Percentiles rank a stretch among this genome's conserved stretches.
These are phyloP conservation scores for Odontamblyopus lacepedii DNA, from an alignment of 2,797 vertebrate species.

Conservation along the genomic window DNA sequence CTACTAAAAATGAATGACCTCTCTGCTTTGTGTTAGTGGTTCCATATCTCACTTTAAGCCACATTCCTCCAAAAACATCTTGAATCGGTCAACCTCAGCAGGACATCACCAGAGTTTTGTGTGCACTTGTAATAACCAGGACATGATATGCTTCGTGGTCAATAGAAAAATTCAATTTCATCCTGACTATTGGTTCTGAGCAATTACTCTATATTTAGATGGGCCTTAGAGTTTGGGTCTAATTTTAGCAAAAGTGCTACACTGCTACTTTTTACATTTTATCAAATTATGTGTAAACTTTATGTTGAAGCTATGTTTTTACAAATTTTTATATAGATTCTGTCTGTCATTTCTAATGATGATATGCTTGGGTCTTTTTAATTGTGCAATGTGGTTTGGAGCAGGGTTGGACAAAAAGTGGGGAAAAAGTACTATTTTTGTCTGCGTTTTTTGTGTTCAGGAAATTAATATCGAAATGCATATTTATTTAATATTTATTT, in stretches of 20 bases:
- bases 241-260: not conserved
- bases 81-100: constrained; percentile 58
- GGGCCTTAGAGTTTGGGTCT: not conserved
- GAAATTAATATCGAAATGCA: too few relatives aligned
- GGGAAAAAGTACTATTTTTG: too few relatives aligned
- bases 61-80: constrained; percentile 63
- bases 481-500: too few relatives aligned
- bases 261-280: not conserved
- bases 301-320: not conserved
- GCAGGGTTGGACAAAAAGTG: too few relatives aligned
- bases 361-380: too few relatives aligned
- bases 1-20: constrained; percentile 28
- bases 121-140: constrained; percentile 7
- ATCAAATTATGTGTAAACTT: too few relatives aligned
- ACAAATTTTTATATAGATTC: not conserved
- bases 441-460: too few relatives aligned
- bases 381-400: too few relatives aligned
- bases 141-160: constrained; percentile 14
- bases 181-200: not conserved
- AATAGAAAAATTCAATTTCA: not conserved
- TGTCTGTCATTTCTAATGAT: too few relatives aligned
- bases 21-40: constrained; percentile 59
- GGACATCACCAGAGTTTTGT: constrained; percentile 18
- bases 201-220: not conserved
- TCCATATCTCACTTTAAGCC: constrained; percentile 56